Evolutionary conservation across 2,797 vertebrate genomes (phyloP).

Genomic region (Clarias fuscus): DNA sequence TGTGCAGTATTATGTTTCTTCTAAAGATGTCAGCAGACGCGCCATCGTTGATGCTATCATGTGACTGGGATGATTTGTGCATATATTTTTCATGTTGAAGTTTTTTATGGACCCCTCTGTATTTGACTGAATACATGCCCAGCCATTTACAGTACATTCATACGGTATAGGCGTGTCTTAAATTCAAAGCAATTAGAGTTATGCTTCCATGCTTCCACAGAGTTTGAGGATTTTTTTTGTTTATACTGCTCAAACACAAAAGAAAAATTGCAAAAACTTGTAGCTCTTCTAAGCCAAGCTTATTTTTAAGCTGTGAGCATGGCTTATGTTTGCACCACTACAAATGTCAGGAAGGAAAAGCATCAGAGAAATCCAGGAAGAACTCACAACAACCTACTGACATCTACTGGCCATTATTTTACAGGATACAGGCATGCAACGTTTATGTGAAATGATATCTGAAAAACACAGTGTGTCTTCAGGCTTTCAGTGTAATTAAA

Average conservation of each 20-base stretch:
- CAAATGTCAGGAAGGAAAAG: background rate
- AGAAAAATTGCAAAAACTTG: background rate
- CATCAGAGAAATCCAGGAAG: background rate
- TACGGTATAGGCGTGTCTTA: background rate
- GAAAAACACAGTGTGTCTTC: background rate
- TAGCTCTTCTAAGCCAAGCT: background rate
- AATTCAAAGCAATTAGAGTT: background rate
- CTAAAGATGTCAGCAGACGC: too few relatives aligned
- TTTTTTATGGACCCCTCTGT: too few relatives aligned
- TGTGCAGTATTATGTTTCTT: too few relatives aligned
- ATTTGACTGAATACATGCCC: background rate
- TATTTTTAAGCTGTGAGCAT: background rate
- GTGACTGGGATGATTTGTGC: too few relatives aligned
- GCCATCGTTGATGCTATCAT: too few relatives aligned
- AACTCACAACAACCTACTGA: slow-evolving; percentile 4
- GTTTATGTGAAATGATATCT: background rate
- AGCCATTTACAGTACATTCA: too few relatives aligned
- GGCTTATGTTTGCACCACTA: too few relatives aligned
- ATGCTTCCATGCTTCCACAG: background rate
- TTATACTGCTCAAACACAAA: background rate
- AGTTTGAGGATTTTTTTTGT: background rate
- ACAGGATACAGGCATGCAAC: background rate
- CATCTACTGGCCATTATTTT: slow-evolving; percentile 26
- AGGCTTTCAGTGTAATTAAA: background rate
- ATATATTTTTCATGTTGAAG: too few relatives aligned